A percentile compares a stretch with the other conserved stretches of the same genome.
Evolutionary conservation across 2,888 invertebrate genomes (phyloP).

Genomic region (Auanema sp.): DNA sequence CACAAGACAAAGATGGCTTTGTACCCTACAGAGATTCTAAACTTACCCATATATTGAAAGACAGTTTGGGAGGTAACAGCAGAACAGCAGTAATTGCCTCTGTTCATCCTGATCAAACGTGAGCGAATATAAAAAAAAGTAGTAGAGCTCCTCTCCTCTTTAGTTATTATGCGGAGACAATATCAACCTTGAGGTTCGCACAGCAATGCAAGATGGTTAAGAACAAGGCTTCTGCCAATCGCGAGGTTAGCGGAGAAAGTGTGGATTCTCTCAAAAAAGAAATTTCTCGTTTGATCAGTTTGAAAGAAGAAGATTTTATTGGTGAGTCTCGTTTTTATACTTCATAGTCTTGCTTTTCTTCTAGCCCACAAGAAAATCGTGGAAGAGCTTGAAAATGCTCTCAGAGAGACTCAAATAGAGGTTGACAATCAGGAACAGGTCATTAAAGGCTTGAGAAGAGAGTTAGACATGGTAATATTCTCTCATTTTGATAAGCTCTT

Average conservation of each 20-base stretch:
- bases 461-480: no score
- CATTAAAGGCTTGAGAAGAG: no score
- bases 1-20: constrained; percentile 61
- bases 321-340: no score
- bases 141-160: constrained; percentile 12
- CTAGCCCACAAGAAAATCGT: no score
- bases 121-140: constrained; percentile 27
- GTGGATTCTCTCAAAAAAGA: constrained; percentile 63
- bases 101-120: constrained; percentile 66
- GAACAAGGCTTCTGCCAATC: constrained; percentile 66
- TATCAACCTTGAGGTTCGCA: constrained; percentile 66
- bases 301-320: constrained; percentile 9
- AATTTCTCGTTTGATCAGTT: constrained; percentile 59
- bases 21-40: constrained; percentile 67
- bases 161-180: constrained; percentile 66
- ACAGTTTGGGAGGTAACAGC: constrained; percentile 67
- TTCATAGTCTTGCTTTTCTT: no score
- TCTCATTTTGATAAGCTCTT: no score
- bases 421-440: no score
- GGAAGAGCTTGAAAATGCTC: no score
- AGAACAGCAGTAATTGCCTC: constrained; percentile 67
- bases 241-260: constrained; percentile 65
- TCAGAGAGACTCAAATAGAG: no score
- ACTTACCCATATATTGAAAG: constrained; percentile 66
- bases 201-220: constrained; percentile 66